Percentiles rank a stretch among this genome's conserved stretches.
phyloP scores from a whole-genome alignment of 2,113 vertebrate species.

The Cichladusa arquata region DNA sequence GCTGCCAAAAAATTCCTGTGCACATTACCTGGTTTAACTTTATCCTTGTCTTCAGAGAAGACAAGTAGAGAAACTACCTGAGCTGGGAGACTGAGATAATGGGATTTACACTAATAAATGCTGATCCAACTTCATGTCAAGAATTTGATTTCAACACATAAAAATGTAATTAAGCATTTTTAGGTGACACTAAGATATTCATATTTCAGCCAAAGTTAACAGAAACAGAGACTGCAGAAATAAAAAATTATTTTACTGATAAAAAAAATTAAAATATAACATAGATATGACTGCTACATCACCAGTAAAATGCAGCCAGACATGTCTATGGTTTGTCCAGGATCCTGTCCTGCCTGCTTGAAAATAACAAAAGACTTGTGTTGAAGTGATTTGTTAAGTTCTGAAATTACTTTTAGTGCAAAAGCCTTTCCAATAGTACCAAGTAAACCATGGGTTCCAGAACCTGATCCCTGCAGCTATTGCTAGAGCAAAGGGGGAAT shows the following conservation, averaged over 20 bases:
- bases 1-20: not conserved
- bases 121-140: not conserved
- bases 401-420: not conserved
- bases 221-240: not conserved
- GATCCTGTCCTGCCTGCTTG: not conserved
- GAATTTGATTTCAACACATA: not conserved
- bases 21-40: not conserved
- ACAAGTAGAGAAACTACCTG: not conserved
- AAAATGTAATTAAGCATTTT: conserved; percentile 10
- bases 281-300: not conserved
- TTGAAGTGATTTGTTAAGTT: not conserved
- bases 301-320: not conserved
- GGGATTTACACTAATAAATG: not conserved
- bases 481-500: not conserved
- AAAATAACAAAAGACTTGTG: not conserved
- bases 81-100: not conserved
- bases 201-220: not conserved
- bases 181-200: not conserved
- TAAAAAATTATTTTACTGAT: not conserved
- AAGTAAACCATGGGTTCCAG: not conserved
- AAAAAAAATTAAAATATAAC: not conserved
- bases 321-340: not conserved
- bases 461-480: not conserved
- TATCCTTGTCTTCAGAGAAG: not conserved
- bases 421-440: not conserved